These are phyloP conservation scores for Zaprionus ornatus DNA, from an alignment of 1,140 invertebrate species.

Conservation along the genomic window DNA sequence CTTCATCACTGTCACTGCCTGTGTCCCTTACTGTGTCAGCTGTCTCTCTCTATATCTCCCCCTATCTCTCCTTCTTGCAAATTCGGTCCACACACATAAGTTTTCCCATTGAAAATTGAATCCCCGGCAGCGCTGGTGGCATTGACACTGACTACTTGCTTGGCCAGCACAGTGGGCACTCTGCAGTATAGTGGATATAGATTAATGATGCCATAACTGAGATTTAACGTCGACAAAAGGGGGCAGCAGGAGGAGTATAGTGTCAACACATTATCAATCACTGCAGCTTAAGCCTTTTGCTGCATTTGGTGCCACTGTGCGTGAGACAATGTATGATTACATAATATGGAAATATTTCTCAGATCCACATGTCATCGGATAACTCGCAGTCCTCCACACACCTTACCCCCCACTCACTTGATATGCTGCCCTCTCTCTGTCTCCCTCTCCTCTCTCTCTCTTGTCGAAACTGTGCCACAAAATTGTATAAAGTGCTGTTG, in stretches of 20 bases:
- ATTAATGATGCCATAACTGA: background rate
- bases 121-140: background rate
- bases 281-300: background rate
- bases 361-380: slow-evolving; percentile 8
- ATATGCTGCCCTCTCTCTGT: background rate
- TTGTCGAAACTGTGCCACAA: slow-evolving; percentile 48
- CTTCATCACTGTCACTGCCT: background rate
- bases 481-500: slow-evolving; percentile 42
- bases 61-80: background rate
- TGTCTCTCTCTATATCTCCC: background rate
- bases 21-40: background rate
- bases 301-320: background rate
- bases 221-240: too few species aligned
- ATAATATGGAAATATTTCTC: slow-evolving; percentile 25
- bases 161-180: background rate
- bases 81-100: background rate
- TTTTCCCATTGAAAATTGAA: slow-evolving; percentile 6
- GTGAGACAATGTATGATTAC: background rate
- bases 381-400: background rate
- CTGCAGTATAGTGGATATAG: background rate
- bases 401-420: background rate
- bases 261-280: background rate
- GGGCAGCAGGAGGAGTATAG: background rate
- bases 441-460: background rate
- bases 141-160: background rate